phyloP scores from a whole-genome alignment of 2,888 invertebrate genomes.

The Cryptocephalus moraei region DNA sequence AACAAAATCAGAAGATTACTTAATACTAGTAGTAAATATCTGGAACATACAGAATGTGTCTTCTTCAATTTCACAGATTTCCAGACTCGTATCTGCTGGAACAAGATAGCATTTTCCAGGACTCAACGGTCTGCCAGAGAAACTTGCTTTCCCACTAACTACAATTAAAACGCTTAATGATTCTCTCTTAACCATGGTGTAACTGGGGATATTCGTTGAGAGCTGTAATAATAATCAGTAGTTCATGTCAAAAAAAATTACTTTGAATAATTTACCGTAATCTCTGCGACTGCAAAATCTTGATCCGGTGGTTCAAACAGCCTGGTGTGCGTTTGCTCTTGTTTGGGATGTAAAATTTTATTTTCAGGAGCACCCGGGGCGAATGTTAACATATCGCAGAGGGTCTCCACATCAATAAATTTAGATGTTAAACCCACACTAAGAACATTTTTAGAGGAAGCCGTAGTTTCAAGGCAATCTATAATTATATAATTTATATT shows the following conservation, averaged over 20 bases:
- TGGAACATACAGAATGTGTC: conserved; percentile 31
- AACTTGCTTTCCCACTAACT: conserved; percentile 42
- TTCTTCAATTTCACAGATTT: conserved; percentile 19
- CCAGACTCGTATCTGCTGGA: conserved; percentile 24
- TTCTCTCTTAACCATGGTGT: conserved; percentile 51
- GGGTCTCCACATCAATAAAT: conserved; percentile 78
- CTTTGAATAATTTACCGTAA: conserved; percentile 29
- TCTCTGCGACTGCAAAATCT: conserved; percentile 88
- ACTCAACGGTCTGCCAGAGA: conserved; percentile 37
- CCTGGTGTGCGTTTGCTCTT: conserved; percentile 47
- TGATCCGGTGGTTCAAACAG: conserved; percentile 77
- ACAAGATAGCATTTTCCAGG: conserved; percentile 62
- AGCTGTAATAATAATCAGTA: neutral
- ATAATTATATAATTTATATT: conserved; percentile 31
- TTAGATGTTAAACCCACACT: conserved; percentile 96
- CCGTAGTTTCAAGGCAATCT: conserved; percentile 98
- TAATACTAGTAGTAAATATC: conserved; percentile 33
- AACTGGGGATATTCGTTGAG: conserved; percentile 26
- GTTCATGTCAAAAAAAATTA: conserved; percentile 39
- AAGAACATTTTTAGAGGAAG: conserved; percentile 96
- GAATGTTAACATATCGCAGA: conserved; percentile 78
- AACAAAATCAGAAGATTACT: neutral
- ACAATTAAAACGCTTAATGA: conserved; percentile 71
- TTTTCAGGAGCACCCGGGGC: conserved; percentile 48
- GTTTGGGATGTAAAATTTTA: conserved; percentile 55